Evolutionary conservation across 2,888 invertebrate species (phyloP), one percentile per base, ranked within the genome.

Genomic region (Pammene aurita): DNA sequence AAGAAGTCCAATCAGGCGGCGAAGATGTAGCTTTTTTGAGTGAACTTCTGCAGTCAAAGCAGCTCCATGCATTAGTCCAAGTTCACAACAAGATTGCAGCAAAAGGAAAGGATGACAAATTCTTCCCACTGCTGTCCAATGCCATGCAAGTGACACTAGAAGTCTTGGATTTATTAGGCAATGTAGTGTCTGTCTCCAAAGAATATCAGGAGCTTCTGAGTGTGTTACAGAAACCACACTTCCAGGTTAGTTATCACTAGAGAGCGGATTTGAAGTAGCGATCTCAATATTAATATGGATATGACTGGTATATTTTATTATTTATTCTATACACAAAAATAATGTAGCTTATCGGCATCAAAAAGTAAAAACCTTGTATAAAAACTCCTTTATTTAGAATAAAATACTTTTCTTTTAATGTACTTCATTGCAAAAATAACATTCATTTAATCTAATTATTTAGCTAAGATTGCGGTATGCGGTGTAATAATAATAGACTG

Each of bases 71-170:
- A 42, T 93, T 98, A 76, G 97, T 98, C 38, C 96, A 97, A 90
- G 97, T 97, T 71, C 97, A 98, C 86, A 97, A 97, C 84, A 97
- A 96, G 89, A 97, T 97, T 78, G 94, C 96, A 70, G 96, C 95
- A 77, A 96, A 96, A 89, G 96, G 96, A 66, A 95, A 96, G 80
- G 96, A 97, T 93, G 97, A 97, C 79, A 96, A 96, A 78, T 95
- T 97, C 81, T 96, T 96, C 80, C 97, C 97, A 0, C 93, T 97
- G 60, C 92, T 97, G 7, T 97, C 97, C 14, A 97, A 97, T 84
- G 95, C 97, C 5, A 96, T 97, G 94, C 96, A 96, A 90, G 95
- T 95, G 41, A 94, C 96, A 41, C 88, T 96, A 73, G 97, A 97
- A 84, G 97, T 97, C 6, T 88, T 97, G 80, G 96, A 97, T 82